Base-by-base conservation (phyloP, 2,113 vertebrate genomes). In the Hydropotes inermis region DNA sequence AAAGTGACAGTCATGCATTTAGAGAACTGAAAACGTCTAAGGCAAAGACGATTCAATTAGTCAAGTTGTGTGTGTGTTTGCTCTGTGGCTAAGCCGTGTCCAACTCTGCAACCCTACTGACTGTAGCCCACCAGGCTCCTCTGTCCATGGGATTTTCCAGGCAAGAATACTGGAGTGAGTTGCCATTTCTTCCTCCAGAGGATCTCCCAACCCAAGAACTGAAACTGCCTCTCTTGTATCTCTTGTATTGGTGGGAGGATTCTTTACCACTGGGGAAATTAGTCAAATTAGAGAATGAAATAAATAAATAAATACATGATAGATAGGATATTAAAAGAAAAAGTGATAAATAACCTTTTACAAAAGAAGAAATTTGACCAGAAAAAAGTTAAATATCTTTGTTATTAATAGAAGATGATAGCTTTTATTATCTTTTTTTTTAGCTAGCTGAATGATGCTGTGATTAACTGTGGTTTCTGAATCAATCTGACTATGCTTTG, bases 11-110 rank as follows among this genome's bases (percentile, higher is more conserved):
- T 47, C 50, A 84, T 70, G 39, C 1, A 11, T 83, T 93, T 76
- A 95, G 45, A 97, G 25, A 97, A 96, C 7, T 50, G 1, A 54
- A 95, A 78, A 90, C n/a, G 4, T 93, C 9, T 92, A 64, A 87
- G 88, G 58, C 28, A 96, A 93, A 39, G 36, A 76, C 2, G 27
- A 64, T n/a, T 2, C 89, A 82, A 57, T 90, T 95, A 82, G 23
- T n/a, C 92, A 95, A 95, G 96, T 87, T 87, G 36, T 43, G 70
- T 43, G 36, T 74, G 11, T 74, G 70, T 74, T 3, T 39, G 3
- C 39, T 74, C 70, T 6, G 21, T 74, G 19, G n/a, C 70, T 76
- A 27, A 43, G 23, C 27, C 6, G 1, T 43, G 70, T 76, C 23
- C 70, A 25, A 6, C 36, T 76, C 70, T 76, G 70, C 25, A 39